phyloP scores from a whole-genome alignment of 2,888 invertebrate genomes.

The Cylloceria caligata region DNA sequence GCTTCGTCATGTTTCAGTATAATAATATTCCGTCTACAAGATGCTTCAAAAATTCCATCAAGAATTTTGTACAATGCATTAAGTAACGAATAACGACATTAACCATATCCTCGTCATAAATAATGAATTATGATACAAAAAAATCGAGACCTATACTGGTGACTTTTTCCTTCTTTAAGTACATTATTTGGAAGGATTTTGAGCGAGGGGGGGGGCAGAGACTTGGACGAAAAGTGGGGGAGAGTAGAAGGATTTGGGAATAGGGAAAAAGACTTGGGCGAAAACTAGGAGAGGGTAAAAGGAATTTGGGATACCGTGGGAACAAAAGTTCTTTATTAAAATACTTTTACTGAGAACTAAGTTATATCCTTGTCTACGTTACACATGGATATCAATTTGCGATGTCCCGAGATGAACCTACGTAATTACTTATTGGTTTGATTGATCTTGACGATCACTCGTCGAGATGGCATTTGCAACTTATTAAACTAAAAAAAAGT shows the following conservation, averaged over 20 bases:
- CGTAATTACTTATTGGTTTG: conserved; percentile 51
- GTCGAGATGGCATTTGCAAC: conserved; percentile 18
- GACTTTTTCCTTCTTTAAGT: conserved; percentile 72
- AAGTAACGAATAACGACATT: conserved; percentile 75
- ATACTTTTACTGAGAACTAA: conserved; percentile 51
- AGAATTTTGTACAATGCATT: conserved; percentile 73
- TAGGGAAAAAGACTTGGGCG: not conserved
- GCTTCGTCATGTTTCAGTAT: conserved; percentile 56
- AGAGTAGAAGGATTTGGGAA: not conserved
- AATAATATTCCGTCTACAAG: conserved; percentile 51
- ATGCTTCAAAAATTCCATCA: conserved; percentile 62
- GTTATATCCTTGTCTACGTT: conserved; percentile 37
- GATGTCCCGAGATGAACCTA: conserved; percentile 48
- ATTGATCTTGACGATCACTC: conserved; percentile 24
- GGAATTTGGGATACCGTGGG: conserved; percentile 45
- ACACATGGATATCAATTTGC: conserved; percentile 31
- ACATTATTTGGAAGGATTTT: conserved; percentile 66
- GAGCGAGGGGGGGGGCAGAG: conserved; percentile 56
- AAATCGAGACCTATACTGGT: conserved; percentile 71
- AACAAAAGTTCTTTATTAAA: conserved; percentile 46
- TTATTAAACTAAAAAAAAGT: conserved; percentile 41
- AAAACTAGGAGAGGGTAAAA: conserved; percentile 27
- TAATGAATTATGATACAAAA: conserved; percentile 73
- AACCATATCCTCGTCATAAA: conserved; percentile 71
- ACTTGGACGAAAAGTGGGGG: conserved; percentile 7